Conservation (phyloP, 2,113 vertebrate genomes). For the Anguilla japonica region DNA sequence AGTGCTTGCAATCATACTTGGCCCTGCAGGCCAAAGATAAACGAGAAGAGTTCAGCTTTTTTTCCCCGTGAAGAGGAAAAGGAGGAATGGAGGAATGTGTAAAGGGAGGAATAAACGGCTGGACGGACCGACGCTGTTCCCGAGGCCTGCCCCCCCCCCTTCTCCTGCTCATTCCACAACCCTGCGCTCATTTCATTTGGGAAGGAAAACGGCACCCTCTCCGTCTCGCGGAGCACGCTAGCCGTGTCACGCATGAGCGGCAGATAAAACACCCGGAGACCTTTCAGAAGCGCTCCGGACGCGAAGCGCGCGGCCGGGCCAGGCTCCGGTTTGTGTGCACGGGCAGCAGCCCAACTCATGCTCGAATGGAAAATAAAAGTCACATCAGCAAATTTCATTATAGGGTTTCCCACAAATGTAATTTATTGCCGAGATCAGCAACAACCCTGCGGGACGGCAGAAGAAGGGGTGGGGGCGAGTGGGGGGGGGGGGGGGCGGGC, state of each 20-base stretch:
- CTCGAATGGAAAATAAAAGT: constrained; percentile 63
- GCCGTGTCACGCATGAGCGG: constrained; percentile 1
- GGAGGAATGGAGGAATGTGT: not conserved
- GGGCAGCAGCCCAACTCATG: constrained; percentile 57
- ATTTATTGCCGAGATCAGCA: constrained; percentile 44
- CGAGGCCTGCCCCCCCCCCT: constrained; percentile 12
- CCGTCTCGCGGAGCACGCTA: constrained; percentile 45
- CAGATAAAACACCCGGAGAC: not conserved
- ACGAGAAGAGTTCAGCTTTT: not conserved
- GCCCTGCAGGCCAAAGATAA: not conserved
- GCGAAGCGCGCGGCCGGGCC: constrained; percentile 47
- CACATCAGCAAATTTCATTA: constrained; percentile 64
- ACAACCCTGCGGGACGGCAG: constrained; percentile 9
- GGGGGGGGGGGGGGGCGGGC: too few relatives aligned
- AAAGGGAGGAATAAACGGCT: not conserved
- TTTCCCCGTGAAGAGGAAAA: not conserved
- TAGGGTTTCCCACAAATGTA: constrained; percentile 63
- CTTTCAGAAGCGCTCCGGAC: constrained; percentile 16
- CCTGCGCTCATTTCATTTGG: constrained; percentile 48
- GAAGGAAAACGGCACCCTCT: constrained; percentile 39
- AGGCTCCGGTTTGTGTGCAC: not conserved
- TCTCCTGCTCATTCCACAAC: constrained; percentile 34
- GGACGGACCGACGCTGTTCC: constrained; percentile 46
- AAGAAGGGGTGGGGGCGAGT: constrained; percentile 24
- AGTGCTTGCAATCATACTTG: not conserved